Evolutionary conservation across 2,888 invertebrate species (phyloP), one percentile per base, ranked within the genome.

Genomic region (Drosophila paramelanica): DNA sequence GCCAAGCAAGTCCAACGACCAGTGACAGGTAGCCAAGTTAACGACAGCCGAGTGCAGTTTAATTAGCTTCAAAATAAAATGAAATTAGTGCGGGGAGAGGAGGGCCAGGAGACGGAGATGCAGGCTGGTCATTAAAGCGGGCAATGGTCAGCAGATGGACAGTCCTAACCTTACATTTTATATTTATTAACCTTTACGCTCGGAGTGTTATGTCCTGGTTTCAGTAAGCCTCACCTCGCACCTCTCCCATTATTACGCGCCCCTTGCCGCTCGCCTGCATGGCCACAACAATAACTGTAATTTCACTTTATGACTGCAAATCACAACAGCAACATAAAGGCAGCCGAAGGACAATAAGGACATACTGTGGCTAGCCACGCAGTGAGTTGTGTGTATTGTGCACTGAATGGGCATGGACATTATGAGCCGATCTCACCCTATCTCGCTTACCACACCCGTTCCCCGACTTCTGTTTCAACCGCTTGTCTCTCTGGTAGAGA

Each of bases 251-350:
- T 31, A 3, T 10, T 10, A 31, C 31, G 10, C 31, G 65, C 53
- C 65, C 53, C 49, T n/a, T 8, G 31, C 27, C 27, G 13, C 27
- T 33, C 25, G 33, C 38, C 36, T 42, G 67, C 57, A 43, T 66
- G 61, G 65, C 67, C 74, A 73, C 81, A 83, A 81, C 83, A 86
- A 82, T 81, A 90, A 90, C 73, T 78, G 88, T 85, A 88, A 90
- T 89, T 90, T 84, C 84, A 80, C 89, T 88, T 89, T 89, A 89
- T 90, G 89, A 80, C 82, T 77, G 89, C 85, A 86, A 89, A 86
- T 86, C 85, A 86, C 85, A 86, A 88, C 89, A 73, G 85, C 79
- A 77, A 68, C 85, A 85, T 89, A 86, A 86, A 85, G 82, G 71
- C 80, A 79, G 50, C 55, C 59, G 69, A 56, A 66, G 73, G 83